Evolutionary conservation across 2,888 invertebrate genomes (phyloP), one percentile per base, ranked within the genome.

Genomic region (Hermodice carunculata): DNA sequence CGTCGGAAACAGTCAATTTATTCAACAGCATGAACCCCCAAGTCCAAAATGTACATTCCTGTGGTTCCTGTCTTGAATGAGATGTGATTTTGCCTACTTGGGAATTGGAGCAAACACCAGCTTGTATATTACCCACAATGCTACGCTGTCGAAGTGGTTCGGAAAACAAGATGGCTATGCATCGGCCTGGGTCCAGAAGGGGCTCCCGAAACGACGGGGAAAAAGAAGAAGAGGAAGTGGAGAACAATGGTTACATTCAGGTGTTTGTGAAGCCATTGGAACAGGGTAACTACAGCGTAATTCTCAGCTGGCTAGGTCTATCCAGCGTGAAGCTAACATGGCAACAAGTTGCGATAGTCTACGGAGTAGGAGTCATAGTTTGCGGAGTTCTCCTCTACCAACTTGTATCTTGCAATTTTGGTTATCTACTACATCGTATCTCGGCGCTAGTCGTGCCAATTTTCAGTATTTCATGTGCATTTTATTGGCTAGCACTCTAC

Each of bases 221-320:
- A 24, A 81, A 78, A 69, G 80, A 82, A 19, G 81, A 79, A 14
- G 79, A 80, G 43, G 81, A 81, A 29, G 64, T 75, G 24, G 95
- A 95, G 84, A 92, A 93, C 57, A 93, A 93, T n/a, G 89, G 95
- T 44, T 93, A 95, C 79, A 91, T 95, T 2, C 80, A 82, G 70
- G 76, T 82, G 58, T 71, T 82, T 44, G 79, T 82, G 58, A 81
- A 81, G 69, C 82, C 82, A 8, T 66, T 82, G 58, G 82, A 82
- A 44, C 78, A 79, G 64, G 79, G 81, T 57, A 79, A 76, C 67
- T 79, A 76, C 61, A 79, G 72, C 64, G 74, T 80, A 51, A 44
- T 82, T 40, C 63, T 80, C 26, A 79, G 78, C 68, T 81, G 80
- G 80, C 59, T 83, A n/a, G 81, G 83, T 14, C 58, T 80, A 17